Evolutionary conservation across 2,113 vertebrate species (phyloP).

Genomic region (Eptatretus burgeri): DNA sequence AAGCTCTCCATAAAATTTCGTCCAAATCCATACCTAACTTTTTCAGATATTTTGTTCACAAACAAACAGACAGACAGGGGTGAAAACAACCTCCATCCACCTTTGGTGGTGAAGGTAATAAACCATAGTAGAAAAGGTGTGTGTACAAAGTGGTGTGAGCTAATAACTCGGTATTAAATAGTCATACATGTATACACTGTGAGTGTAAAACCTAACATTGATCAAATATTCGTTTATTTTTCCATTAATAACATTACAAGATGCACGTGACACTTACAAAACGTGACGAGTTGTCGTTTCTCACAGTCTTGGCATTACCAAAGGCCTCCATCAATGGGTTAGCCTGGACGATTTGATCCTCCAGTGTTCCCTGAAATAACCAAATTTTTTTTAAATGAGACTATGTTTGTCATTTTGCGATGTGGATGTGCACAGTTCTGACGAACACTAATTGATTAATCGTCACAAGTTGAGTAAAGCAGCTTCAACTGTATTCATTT

Average conservation of each 20-base stretch:
- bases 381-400: not conserved
- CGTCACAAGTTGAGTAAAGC: not conserved
- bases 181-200: too few species aligned
- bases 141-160: too few species aligned
- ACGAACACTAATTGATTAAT: not conserved
- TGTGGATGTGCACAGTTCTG: not conserved
- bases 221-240: too few species aligned
- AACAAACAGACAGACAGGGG: too few species aligned
- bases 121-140: too few species aligned
- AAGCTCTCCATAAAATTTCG: too few species aligned
- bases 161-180: too few species aligned
- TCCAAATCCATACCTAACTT: too few species aligned
- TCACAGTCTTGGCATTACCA: conserved; percentile 9
- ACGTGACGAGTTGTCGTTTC: conserved; percentile 9
- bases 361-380: conserved; percentile 8
- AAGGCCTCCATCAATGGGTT: conserved; percentile 9
- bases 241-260: not conserved
- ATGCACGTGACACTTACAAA: conserved; percentile 7
- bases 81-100: too few species aligned
- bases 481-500: not conserved
- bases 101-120: too few species aligned
- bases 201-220: too few species aligned
- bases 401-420: not conserved
- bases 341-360: conserved; percentile 10
- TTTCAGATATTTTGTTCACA: too few species aligned